Percentiles rank a stretch among this genome's conserved stretches.
These are phyloP conservation scores for Phasia obesa DNA, from an alignment of 2,888 invertebrate species.

Conservation along the genomic window DNA sequence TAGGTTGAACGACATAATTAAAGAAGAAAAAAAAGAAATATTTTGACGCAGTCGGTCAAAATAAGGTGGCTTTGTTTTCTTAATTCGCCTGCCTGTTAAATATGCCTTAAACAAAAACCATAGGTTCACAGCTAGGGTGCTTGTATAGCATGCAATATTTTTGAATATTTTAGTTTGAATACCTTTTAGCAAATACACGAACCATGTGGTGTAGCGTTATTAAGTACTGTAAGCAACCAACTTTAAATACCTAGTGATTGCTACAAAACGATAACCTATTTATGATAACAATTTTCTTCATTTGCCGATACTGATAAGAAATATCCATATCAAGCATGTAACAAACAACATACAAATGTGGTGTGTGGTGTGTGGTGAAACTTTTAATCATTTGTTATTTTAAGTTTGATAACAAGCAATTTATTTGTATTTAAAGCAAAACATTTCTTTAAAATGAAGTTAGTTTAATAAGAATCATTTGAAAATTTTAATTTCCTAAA, in stretches of 20 bases:
- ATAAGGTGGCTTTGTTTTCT: too few relatives aligned
- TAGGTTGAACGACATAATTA: too few relatives aligned
- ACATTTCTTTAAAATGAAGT: neutral
- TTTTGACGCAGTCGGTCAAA: too few relatives aligned
- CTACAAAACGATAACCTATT: slow-evolving; percentile 4
- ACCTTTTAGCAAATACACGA: slow-evolving; percentile 19
- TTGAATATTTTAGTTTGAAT: too few relatives aligned
- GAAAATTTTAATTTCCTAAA: neutral
- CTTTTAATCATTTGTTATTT: neutral
- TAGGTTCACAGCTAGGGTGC: too few relatives aligned
- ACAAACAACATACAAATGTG: neutral
- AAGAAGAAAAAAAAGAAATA: too few relatives aligned
- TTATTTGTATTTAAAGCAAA: slow-evolving; percentile 16
- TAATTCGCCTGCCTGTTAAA: too few relatives aligned
- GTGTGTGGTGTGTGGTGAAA: neutral
- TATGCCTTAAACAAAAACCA: too few relatives aligned
- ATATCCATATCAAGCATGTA: neutral
- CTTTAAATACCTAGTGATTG: neutral
- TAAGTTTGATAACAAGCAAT: neutral
- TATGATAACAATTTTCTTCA: neutral
- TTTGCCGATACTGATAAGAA: too few relatives aligned
- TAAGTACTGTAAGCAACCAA: neutral
- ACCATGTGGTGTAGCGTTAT: neutral
- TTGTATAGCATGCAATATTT: too few relatives aligned
- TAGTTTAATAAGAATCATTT: slow-evolving; percentile 5